Conservation (phyloP, 2,797 vertebrate species). For the Lutjanus campechanus region DNA sequence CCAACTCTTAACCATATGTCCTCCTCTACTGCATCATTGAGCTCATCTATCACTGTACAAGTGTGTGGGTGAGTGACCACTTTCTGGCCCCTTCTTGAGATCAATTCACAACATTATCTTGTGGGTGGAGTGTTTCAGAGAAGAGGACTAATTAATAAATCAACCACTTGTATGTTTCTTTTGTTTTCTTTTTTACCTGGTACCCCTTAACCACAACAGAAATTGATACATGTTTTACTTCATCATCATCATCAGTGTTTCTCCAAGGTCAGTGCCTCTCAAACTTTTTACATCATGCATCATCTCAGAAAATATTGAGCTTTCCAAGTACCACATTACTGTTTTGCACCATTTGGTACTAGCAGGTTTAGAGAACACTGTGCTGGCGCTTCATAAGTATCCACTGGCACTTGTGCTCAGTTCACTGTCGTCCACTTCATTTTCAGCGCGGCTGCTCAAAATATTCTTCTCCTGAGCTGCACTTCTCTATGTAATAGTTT, state of each 20-base stretch:
- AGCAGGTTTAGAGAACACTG: too few relatives aligned
- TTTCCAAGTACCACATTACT: too few relatives aligned
- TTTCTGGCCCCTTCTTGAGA: constrained; percentile 41
- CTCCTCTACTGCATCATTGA: constrained; percentile 29
- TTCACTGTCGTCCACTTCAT: too few relatives aligned
- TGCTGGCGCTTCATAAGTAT: too few relatives aligned
- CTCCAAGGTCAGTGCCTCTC: too few relatives aligned
- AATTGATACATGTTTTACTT: background rate
- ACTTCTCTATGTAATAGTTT: too few relatives aligned
- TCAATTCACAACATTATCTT: constrained; percentile 20
- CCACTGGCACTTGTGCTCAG: too few relatives aligned
- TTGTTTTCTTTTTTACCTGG: background rate
- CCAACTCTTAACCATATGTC: constrained; percentile 54
- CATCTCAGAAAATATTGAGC: too few relatives aligned
- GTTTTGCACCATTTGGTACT: too few relatives aligned
- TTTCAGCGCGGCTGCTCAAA: too few relatives aligned
- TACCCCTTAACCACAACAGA: background rate
- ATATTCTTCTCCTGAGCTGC: too few relatives aligned
- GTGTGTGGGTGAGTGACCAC: constrained; percentile 23
- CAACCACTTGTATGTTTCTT: background rate
- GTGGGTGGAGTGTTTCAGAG: constrained; percentile 7
- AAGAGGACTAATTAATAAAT: constrained; percentile 16
- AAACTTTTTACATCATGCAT: too few relatives aligned
- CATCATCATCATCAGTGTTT: background rate
- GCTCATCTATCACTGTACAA: constrained; percentile 29